Evolutionary conservation across 2,113 vertebrate genomes (phyloP).

Genomic region (Stercorarius parasiticus): DNA sequence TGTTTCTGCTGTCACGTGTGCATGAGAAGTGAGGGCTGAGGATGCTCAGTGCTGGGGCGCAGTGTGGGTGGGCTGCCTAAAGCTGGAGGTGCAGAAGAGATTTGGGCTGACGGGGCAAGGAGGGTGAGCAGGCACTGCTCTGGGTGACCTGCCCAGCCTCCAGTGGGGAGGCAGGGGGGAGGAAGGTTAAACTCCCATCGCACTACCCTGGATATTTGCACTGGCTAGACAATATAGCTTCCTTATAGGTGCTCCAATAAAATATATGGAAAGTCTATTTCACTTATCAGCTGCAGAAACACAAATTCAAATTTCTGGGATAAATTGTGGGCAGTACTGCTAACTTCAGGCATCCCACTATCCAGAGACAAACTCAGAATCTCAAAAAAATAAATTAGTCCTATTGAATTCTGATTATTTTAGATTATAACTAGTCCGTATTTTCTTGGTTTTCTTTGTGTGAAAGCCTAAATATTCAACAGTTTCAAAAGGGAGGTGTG

Average conservation of each 20-base stretch:
- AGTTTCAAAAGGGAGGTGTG: not conserved
- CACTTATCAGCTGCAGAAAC: not conserved
- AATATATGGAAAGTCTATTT: not conserved
- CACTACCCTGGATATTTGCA: not conserved
- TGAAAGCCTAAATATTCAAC: not conserved
- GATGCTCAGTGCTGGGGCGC: not conserved
- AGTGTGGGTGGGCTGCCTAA: not conserved
- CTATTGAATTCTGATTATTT: not conserved
- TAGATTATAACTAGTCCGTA: not conserved
- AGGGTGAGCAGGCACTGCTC: not conserved
- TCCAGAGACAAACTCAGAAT: not conserved
- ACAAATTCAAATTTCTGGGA: not conserved
- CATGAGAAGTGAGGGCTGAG: not conserved
- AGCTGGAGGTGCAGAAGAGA: not conserved
- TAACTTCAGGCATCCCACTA: not conserved
- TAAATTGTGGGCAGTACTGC: not conserved
- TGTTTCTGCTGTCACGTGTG: not conserved
- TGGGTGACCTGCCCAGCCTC: not conserved
- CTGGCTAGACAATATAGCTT: not conserved
- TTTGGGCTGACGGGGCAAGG: not conserved
- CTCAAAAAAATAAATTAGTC: not conserved
- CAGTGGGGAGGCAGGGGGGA: rapidly evolving
- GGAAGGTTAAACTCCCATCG: not conserved
- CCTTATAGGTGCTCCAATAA: not conserved
- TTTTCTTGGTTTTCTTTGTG: not conserved